Base-by-base conservation (phyloP, 2,113 vertebrate genomes). In the Atherinomorus stipes region DNA sequence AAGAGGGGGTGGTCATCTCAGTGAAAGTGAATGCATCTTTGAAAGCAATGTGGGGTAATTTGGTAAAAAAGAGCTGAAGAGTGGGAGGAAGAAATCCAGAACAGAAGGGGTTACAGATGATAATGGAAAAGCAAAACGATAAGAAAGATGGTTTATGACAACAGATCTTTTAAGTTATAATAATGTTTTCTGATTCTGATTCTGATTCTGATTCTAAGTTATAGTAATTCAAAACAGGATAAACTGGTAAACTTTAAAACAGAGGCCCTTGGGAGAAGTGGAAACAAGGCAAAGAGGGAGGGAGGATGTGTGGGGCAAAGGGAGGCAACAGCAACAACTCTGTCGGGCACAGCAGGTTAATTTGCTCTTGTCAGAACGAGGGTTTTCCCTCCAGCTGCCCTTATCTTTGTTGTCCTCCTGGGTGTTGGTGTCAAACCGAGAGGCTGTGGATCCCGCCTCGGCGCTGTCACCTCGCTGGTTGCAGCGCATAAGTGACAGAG, bases 321-420 rank as follows among this genome's bases (percentile, higher is more conserved):
- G 59, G 73, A 83, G 83, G 74, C 79, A 83, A 75, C 53, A 71
- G 74, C 54, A 5, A 71, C 61, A 47, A 76, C 60, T 75, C 85
- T 63, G 80, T 79, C 40, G 73, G 87, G 84, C 84, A 64, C 84
- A 78, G 85, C 80, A 85, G 82, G 90, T 92, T 92, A 90, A 93
- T 93, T 89, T 89, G 88, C 83, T 91, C 88, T 87, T 88, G 90
- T 88, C 83, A 90, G 85, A 85, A 83, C 28, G 70, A 89, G 79
- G 78, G 88, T 86, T 89, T 91, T 92, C 89, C 85, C 79, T 92
- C 85, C 49, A 75, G 72, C 81, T 64, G 53, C 28, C 81, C 89
- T 93, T 93, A 93, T 93, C 92, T 89, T 75, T 88, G 85, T 87
- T 87, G 89, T 88, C 89, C 90, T 92, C 81, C 87, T 90, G 85